Evolutionary conservation across 2,888 invertebrate genomes (phyloP), one percentile per base, ranked within the genome.

Genomic region (Orthonychiurus folsomi): DNA sequence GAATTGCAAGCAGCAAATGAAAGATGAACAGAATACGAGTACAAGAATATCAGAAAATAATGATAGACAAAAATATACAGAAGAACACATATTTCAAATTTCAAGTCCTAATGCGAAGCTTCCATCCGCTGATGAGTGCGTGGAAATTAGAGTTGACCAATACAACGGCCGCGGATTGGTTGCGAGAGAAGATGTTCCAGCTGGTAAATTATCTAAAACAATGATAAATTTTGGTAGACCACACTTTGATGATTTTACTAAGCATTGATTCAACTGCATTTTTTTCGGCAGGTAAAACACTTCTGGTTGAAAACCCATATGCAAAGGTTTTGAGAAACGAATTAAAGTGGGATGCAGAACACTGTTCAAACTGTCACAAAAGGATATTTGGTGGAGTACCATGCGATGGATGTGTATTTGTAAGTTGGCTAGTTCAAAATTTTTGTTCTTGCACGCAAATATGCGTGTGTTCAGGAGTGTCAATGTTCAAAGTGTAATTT

Each of bases 291-390:
- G 67, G 67, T 12, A 67, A 65, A 0, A 59, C 64, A 25, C 52
- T 69, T 47, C 54, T 64, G 1, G 69, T 69, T 9, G 69, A 69
- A 57, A 62, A 69, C 15, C 69, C 69, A 0, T 69, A 48, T 28
- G 66, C 64, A 5, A 69, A 62, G 47, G 66, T 69, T 1, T 48
- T 69, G 23, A 64, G 63, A 50, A 61, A 59, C 47, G 67, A 62
- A 21, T 21, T 67, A 5, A 66, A 66, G 28, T 69, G 65, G 65
- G 67, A 69, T 50, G 58, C 64, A 54, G 61, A 60, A 20, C 69
- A 67, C 26, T 69, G 69, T 55, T 64, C 65, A 56, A 61, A 64
- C 52, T 69, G 69, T 52, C 2, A 54, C 23, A 5, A 5, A 5
- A 20, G 56, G 12, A 12, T 12, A n/a, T 2, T 1, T 27, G 2